Evolutionary conservation across 1,140 invertebrate genomes (phyloP).

Genomic region (Euura lappo): DNA sequence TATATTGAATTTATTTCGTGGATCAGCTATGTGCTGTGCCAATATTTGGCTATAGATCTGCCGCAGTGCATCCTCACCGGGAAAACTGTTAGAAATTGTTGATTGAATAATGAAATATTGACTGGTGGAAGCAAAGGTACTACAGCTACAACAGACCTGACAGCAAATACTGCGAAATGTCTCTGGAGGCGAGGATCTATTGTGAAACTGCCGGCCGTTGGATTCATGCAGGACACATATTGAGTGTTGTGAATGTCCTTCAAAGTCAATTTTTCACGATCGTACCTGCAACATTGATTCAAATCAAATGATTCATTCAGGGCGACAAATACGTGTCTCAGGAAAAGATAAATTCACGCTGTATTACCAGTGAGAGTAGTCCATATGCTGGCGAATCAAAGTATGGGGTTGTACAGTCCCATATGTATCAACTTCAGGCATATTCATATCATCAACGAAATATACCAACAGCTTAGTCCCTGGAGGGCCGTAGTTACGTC

Average conservation of each 20-base stretch:
- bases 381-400: conserved; percentile 90
- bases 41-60: conserved; percentile 87
- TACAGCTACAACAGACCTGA: conserved; percentile 63
- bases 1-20: conserved; percentile 70
- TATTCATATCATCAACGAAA: conserved; percentile 97
- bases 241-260: conserved; percentile 95
- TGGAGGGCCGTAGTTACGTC: conserved; percentile 90
- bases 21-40: conserved; percentile 75
- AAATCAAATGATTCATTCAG: conserved; percentile 1
- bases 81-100: conserved; percentile 70
- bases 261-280: conserved; percentile 81
- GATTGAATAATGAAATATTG: too few species aligned
- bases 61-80: conserved; percentile 77
- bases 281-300: conserved; percentile 64
- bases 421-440: conserved; percentile 95
- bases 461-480: conserved; percentile 91
- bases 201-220: conserved; percentile 92
- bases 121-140: neutral
- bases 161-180: conserved; percentile 93
- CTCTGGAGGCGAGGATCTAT: conserved; percentile 91
- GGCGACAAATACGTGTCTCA: too few species aligned
- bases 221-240: conserved; percentile 96
- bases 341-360: conserved; percentile 17
- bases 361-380: conserved; percentile 88
- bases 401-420: conserved; percentile 96